phyloP scores from a whole-genome alignment of 2,888 invertebrate genomes.

The Drosophila meridionalis region DNA sequence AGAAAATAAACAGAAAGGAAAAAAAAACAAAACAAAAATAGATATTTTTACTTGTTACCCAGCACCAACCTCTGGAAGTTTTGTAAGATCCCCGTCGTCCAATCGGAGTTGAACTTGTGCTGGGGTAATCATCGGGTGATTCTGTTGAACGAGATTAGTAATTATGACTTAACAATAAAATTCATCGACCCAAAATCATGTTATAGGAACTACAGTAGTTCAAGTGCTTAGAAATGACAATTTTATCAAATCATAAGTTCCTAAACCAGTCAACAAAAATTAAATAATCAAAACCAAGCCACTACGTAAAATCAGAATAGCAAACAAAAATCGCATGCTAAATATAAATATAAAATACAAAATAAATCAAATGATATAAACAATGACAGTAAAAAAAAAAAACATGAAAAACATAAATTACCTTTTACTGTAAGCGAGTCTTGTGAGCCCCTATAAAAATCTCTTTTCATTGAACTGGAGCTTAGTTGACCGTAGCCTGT shows the following conservation, averaged over 20 bases:
- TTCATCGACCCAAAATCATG: constrained; percentile 12
- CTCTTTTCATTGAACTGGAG: constrained; percentile 91
- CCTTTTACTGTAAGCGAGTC: constrained; percentile 94
- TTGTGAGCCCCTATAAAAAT: constrained; percentile 96
- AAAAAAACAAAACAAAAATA: neutral
- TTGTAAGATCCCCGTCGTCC: constrained; percentile 94
- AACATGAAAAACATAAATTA: constrained; percentile 83
- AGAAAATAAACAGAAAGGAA: constrained; percentile 31
- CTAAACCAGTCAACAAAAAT: constrained; percentile 22
- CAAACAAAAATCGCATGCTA: constrained; percentile 50
- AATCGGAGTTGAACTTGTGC: constrained; percentile 88
- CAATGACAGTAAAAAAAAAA: constrained; percentile 32
- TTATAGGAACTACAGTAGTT: constrained; percentile 25
- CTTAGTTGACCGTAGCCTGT: constrained; percentile 85
- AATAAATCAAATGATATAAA: constrained; percentile 38
- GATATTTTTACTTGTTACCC: constrained; percentile 61
- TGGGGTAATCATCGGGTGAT: constrained; percentile 86
- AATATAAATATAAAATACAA: constrained; percentile 10
- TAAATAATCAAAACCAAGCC: constrained; percentile 14
- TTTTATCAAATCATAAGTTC: neutral
- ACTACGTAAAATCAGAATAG: constrained; percentile 4
- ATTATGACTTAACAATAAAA: constrained; percentile 51
- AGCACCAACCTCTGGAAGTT: constrained; percentile 92
- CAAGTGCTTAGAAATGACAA: constrained; percentile 18
- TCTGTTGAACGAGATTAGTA: constrained; percentile 82